Conservation (phyloP, 2,888 invertebrate species). For the Choreutis nemorana region DNA sequence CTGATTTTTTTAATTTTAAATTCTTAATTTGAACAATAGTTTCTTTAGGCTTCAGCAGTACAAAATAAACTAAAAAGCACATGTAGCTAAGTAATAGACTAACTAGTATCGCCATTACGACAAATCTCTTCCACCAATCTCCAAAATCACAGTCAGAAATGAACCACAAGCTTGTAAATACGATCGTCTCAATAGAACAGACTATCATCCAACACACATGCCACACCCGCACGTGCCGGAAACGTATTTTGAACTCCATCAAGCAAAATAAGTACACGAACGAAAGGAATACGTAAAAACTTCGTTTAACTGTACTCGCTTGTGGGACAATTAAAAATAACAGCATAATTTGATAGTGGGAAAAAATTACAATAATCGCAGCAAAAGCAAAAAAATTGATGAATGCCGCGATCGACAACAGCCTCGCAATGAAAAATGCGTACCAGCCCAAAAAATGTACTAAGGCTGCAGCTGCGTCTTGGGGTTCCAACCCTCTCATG, state of each 20-base stretch:
- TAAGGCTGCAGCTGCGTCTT: constrained; percentile 74
- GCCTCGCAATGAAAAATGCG: constrained; percentile 74
- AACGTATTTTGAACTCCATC: constrained; percentile 81
- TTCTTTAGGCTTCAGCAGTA: constrained; percentile 69
- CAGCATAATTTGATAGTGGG: constrained; percentile 73
- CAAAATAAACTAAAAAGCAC: constrained; percentile 71
- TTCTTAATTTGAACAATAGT: constrained; percentile 50
- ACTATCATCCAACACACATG: constrained; percentile 73
- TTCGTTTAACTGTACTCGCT: constrained; percentile 55
- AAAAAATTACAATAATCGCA: constrained; percentile 64
- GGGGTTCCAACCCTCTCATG: constrained; percentile 75
- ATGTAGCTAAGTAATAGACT: constrained; percentile 67
- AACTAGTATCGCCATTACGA: constrained; percentile 68
- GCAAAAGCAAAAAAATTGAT: constrained; percentile 71
- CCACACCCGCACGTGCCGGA: constrained; percentile 75
- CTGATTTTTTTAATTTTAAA: too few relatives aligned
- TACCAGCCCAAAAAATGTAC: constrained; percentile 82
- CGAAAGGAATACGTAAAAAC: constrained; percentile 75
- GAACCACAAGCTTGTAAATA: constrained; percentile 75
- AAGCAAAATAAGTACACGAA: constrained; percentile 79
- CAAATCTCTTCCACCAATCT: constrained; percentile 76
- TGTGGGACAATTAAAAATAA: constrained; percentile 72
- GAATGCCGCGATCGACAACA: constrained; percentile 74
- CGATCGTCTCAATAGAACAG: constrained; percentile 71
- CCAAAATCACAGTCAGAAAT: constrained; percentile 53